A percentile compares a stretch with the other conserved stretches of the same genome.
Conservation (phyloP, 1,140 invertebrate genomes). For the Rhizoglyphus robini region DNA sequence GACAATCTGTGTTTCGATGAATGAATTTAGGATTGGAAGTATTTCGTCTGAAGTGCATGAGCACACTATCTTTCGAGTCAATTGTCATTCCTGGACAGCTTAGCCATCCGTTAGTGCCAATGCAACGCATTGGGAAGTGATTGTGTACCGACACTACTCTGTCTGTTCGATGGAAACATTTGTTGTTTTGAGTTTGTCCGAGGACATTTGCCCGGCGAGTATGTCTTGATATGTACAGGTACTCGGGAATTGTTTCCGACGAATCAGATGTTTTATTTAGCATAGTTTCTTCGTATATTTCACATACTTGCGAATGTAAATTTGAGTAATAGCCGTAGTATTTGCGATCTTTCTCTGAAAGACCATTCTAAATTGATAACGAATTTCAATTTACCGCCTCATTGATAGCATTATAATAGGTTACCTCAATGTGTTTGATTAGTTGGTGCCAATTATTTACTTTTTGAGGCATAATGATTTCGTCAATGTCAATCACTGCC, state of each 20-base stretch:
- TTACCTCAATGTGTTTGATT: conserved; percentile 7
- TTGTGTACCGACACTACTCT: conserved; percentile 75
- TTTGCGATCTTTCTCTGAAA: too few species aligned
- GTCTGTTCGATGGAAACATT: conserved; percentile 82
- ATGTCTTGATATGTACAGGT: conserved; percentile 85
- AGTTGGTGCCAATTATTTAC: background rate
- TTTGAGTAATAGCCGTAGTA: too few species aligned
- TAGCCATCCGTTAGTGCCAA: conserved; percentile 56
- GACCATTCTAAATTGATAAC: too few species aligned
- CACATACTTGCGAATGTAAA: conserved; percentile 8
- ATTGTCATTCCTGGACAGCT: background rate
- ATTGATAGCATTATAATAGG: too few species aligned
- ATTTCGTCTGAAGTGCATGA: conserved; percentile 10
- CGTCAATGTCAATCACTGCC: too few species aligned
- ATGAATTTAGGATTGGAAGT: too few species aligned
- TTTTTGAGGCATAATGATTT: conserved; percentile 56
- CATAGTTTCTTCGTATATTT: too few species aligned
- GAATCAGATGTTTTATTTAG: too few species aligned
- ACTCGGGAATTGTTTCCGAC: conserved; percentile 59
- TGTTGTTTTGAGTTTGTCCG: conserved; percentile 78
- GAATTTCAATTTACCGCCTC: too few species aligned
- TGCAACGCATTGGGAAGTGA: conserved; percentile 76
- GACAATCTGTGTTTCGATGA: background rate
- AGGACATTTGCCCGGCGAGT: conserved; percentile 74
- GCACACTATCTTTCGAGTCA: background rate